A percentile compares a stretch with the other conserved stretches of the same genome.
Evolutionary conservation across 1,140 invertebrate genomes (phyloP).

Genomic region (Tetraneura akinire): DNA sequence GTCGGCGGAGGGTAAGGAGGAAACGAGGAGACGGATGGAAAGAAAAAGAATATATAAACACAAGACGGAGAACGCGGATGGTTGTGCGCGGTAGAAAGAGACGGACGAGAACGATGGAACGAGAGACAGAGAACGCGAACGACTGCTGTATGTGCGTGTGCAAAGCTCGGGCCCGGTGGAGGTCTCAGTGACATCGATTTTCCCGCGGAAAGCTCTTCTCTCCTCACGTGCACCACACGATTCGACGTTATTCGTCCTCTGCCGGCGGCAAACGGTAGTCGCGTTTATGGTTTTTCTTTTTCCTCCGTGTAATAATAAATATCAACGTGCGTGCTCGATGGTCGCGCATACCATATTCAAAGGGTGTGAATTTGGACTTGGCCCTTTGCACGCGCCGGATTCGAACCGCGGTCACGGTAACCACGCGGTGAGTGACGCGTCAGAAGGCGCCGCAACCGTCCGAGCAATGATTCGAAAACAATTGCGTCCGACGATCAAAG

Average conservation of each 20-base stretch:
- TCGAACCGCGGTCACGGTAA: background rate
- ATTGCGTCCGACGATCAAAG: too few species aligned
- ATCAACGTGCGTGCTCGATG: too few species aligned
- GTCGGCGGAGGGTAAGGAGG: background rate
- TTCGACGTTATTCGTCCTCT: background rate
- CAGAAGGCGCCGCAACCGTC: too few species aligned
- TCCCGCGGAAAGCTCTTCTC: constrained; percentile 23
- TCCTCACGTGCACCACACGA: background rate
- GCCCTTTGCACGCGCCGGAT: background rate
- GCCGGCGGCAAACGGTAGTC: background rate
- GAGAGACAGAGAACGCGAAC: background rate
- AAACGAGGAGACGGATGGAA: background rate
- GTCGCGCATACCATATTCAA: too few species aligned
- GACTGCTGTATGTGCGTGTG: constrained; percentile 21
- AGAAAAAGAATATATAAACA: too few species aligned
- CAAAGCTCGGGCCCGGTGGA: background rate
- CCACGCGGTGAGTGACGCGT: too few species aligned
- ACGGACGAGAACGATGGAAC: background rate
- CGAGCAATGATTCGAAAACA: too few species aligned
- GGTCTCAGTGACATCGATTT: constrained; percentile 41
- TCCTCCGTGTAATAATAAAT: background rate
- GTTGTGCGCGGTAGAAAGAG: background rate
- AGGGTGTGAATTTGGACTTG: background rate
- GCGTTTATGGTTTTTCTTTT: too few species aligned
- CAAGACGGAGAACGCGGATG: background rate